Evolutionary conservation across 2,113 vertebrate species (phyloP).

Genomic region (Bothrops jararaca): DNA sequence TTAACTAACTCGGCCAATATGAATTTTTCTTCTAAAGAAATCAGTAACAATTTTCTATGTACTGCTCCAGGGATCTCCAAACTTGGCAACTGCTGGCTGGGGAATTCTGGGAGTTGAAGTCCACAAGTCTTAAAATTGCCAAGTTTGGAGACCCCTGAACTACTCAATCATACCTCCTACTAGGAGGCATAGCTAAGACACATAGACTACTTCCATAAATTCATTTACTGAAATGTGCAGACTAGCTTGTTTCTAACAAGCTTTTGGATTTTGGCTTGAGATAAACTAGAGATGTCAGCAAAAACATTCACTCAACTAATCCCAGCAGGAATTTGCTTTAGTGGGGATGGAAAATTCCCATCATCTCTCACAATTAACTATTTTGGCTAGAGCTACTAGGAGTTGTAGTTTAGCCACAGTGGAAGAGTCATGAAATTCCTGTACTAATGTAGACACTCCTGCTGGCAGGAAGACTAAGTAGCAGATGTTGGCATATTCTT

Average conservation of each 20-base stretch:
- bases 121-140: too few species aligned
- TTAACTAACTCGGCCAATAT: neutral
- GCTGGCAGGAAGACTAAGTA: neutral
- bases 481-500: neutral
- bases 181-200: neutral
- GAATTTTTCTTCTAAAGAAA: neutral
- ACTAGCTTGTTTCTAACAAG: neutral
- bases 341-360: neutral
- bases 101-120: too few species aligned
- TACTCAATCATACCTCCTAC: neutral
- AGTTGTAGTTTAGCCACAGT: neutral
- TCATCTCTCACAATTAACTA: neutral
- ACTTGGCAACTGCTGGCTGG: too few species aligned
- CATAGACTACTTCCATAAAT: neutral
- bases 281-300: neutral
- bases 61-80: too few species aligned
- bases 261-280: neutral
- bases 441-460: neutral
- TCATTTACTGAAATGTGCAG: neutral
- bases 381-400: neutral
- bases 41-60: neutral
- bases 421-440: neutral
- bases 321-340: neutral
- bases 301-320: neutral
- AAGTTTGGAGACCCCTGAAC: too few species aligned